These are phyloP conservation scores for Drepanosiphum platanoidis DNA, from an alignment of 2,888 invertebrate genomes.

Conservation along the genomic window DNA sequence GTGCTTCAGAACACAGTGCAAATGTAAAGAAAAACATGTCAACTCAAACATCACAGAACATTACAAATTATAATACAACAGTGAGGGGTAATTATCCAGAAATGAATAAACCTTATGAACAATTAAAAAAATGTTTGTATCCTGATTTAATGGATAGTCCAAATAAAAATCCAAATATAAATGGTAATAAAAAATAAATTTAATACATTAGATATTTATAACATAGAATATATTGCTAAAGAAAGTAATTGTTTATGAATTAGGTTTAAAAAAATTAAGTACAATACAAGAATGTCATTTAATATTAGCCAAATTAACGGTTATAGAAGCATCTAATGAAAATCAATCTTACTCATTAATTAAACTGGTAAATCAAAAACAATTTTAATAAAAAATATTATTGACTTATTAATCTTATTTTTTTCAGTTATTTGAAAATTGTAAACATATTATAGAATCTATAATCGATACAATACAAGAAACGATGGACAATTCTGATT, in stretches of 20 bases:
- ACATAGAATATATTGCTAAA: background rate
- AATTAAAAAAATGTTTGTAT: conserved; percentile 49
- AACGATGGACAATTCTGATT: conserved; percentile 23
- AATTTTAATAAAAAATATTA: background rate
- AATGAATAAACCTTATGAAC: conserved; percentile 40
- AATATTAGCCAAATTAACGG: conserved; percentile 53
- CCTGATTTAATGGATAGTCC: conserved; percentile 32
- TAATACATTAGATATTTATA: background rate
- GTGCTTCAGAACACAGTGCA: conserved; percentile 41
- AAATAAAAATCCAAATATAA: conserved; percentile 12
- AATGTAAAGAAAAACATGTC: conserved; percentile 40
- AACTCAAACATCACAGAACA: conserved; percentile 27
- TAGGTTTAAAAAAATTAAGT: conserved; percentile 44
- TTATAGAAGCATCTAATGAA: conserved; percentile 46
- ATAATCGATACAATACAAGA: conserved; percentile 14
- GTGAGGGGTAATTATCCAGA: conserved; percentile 4
- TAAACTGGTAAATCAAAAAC: conserved; percentile 16
- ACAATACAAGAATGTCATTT: conserved; percentile 55
- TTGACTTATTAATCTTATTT: background rate
- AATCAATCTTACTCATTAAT: conserved; percentile 44
- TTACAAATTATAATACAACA: background rate
- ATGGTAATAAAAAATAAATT: conserved; percentile 20
- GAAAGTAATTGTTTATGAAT: background rate
- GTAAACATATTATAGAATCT: conserved; percentile 31
- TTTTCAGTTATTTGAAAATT: conserved; percentile 54